These are phyloP conservation scores for Argya squamiceps DNA, from an alignment of 2,797 vertebrate species.

Conservation along the genomic window DNA sequence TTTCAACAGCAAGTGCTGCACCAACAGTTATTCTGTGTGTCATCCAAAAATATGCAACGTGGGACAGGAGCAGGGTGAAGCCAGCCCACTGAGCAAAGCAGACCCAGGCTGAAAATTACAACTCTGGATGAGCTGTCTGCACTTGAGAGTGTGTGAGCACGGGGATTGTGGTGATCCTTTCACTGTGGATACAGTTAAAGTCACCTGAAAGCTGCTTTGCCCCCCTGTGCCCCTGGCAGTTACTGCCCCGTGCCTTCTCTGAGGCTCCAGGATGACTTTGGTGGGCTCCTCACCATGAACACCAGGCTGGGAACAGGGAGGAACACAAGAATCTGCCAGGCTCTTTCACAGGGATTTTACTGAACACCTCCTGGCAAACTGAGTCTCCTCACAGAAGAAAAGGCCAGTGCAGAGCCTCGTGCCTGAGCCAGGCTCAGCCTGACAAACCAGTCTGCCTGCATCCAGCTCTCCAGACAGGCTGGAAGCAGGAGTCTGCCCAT, in stretches of 20 bases:
- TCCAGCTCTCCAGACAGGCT: background rate
- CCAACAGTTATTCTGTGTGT: background rate
- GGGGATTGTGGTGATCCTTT: background rate
- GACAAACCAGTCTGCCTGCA: background rate
- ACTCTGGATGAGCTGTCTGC: background rate
- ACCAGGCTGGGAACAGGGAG: background rate
- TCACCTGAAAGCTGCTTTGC: background rate
- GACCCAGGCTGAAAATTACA: background rate
- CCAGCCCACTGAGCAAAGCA: background rate
- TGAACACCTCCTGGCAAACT: background rate
- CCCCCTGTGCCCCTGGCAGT: background rate
- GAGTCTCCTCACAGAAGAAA: background rate
- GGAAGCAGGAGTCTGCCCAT: background rate
- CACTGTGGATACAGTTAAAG: background rate
- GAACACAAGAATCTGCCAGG: background rate
- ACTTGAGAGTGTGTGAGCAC: rapidly evolving
- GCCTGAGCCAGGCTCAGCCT: background rate
- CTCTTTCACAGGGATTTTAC: background rate
- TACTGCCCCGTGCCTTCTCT: background rate
- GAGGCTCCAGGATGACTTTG: background rate
- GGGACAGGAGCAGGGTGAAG: background rate
- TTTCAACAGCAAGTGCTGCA: background rate
- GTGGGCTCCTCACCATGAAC: background rate
- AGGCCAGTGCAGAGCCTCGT: background rate
- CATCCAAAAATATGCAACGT: rapidly evolving